Conservation (phyloP, 2,113 vertebrate genomes). For the Aleadryas rufinucha region DNA sequence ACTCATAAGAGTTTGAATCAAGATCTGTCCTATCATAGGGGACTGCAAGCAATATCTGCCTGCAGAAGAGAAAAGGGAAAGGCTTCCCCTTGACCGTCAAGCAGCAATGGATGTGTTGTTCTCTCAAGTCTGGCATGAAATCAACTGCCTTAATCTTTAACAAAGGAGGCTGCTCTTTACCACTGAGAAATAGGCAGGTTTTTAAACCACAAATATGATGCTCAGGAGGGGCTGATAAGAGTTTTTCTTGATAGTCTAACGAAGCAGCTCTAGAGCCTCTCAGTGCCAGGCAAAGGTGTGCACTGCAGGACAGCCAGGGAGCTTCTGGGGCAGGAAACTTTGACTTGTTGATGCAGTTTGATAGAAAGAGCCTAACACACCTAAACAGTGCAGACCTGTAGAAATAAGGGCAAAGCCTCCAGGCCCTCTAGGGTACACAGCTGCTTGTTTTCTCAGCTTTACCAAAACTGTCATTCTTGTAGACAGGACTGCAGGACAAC, state of each 20-base stretch:
- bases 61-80: neutral
- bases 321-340: neutral
- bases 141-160: neutral
- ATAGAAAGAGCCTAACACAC: neutral
- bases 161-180: neutral
- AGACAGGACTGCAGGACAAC: neutral
- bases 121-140: neutral
- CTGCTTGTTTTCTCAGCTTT: neutral
- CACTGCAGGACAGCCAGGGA: neutral
- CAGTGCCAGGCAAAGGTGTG: accelerated
- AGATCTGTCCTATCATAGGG: neutral
- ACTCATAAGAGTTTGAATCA: neutral
- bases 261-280: neutral
- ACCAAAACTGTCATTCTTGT: neutral
- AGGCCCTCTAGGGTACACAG: neutral
- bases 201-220: neutral
- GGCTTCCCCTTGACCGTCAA: neutral
- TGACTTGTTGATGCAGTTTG: neutral
- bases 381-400: accelerated
- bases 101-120: neutral
- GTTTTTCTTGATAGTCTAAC: neutral
- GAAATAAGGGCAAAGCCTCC: neutral
- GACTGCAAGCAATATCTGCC: neutral
- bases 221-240: neutral
- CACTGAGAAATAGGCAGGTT: neutral